Percentiles rank a stretch among this genome's conserved stretches.
phyloP scores from a whole-genome alignment of 1,140 invertebrate genomes.

The Diabrotica virgifera region DNA sequence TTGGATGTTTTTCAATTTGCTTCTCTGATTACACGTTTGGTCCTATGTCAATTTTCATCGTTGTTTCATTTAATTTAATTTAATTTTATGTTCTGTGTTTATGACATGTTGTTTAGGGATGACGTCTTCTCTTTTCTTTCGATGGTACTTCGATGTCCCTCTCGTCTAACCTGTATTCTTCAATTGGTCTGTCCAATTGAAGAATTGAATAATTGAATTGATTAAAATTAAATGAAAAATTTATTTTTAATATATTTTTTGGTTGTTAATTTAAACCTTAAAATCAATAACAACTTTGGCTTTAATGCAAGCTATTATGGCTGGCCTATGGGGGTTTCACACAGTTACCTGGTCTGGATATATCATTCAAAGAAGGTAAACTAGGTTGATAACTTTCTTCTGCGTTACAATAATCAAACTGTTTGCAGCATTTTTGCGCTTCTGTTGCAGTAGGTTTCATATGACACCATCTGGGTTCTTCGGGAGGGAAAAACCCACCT shows the following conservation, averaged over 20 bases:
- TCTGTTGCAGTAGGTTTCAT: slow-evolving; percentile 28
- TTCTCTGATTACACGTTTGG: no score
- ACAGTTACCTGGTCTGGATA: slow-evolving; percentile 36
- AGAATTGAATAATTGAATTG: no score
- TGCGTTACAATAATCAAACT: slow-evolving; percentile 66
- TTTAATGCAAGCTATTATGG: neutral
- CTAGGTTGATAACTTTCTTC: slow-evolving; percentile 34
- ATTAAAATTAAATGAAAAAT: no score
- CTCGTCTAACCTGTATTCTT: no score
- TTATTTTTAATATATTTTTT: neutral
- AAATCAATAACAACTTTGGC: neutral
- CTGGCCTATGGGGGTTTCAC: slow-evolving; percentile 26
- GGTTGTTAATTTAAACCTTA: neutral
- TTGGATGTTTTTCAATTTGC: no score
- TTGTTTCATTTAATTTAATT: no score
- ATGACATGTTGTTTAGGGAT: no score
- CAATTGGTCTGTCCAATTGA: no score
- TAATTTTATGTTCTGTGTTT: no score
- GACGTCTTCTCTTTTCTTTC: no score
- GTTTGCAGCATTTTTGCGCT: slow-evolving; percentile 55
- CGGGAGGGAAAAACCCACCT: slow-evolving; percentile 68
- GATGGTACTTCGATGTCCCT: no score
- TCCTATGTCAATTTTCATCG: no score
- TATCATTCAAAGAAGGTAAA: slow-evolving; percentile 8
- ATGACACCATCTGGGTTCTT: slow-evolving; percentile 63